A percentile compares a stretch with the other conserved stretches of the same genome.
Evolutionary conservation across 2,888 invertebrate genomes (phyloP).

Genomic region (Schrankia costaestrigalis): DNA sequence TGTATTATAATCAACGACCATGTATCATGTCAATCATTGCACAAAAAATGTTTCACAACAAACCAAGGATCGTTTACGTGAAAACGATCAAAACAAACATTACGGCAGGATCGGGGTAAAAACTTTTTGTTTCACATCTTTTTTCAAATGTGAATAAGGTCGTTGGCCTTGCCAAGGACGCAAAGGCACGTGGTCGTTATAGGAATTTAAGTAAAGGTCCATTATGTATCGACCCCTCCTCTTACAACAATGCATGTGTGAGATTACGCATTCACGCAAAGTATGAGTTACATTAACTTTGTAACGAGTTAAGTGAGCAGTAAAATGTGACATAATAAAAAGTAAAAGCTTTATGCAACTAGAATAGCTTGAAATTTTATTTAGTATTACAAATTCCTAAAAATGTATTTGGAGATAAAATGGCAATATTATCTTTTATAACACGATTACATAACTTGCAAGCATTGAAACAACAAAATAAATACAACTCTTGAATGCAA

Average conservation of each 20-base stretch:
- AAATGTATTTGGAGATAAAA: too few relatives aligned
- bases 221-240: conserved; percentile 26
- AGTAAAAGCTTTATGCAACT: conserved; percentile 13
- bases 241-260: conserved; percentile 8
- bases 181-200: conserved; percentile 64
- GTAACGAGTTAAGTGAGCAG: conserved; percentile 22
- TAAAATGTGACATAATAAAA: conserved; percentile 17
- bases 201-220: conserved; percentile 50
- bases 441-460: too few relatives aligned
- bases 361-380: too few relatives aligned
- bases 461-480: conserved; percentile 1
- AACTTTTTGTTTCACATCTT: conserved; percentile 50
- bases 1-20: conserved; percentile 55
- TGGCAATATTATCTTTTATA: too few relatives aligned
- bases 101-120: conserved; percentile 60
- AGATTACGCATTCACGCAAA: conserved; percentile 22
- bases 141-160: conserved; percentile 57
- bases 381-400: too few relatives aligned
- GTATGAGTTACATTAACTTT: conserved; percentile 28
- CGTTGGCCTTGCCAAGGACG: conserved; percentile 74
- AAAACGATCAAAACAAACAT: conserved; percentile 77
- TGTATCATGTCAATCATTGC: conserved; percentile 39
- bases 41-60: conserved; percentile 41
- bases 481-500: conserved; percentile 1
- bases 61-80: conserved; percentile 61